Evolutionary conservation across 2,113 vertebrate species (phyloP), one percentile per base, ranked within the genome.

Genomic region (Gymnarchus niloticus): DNA sequence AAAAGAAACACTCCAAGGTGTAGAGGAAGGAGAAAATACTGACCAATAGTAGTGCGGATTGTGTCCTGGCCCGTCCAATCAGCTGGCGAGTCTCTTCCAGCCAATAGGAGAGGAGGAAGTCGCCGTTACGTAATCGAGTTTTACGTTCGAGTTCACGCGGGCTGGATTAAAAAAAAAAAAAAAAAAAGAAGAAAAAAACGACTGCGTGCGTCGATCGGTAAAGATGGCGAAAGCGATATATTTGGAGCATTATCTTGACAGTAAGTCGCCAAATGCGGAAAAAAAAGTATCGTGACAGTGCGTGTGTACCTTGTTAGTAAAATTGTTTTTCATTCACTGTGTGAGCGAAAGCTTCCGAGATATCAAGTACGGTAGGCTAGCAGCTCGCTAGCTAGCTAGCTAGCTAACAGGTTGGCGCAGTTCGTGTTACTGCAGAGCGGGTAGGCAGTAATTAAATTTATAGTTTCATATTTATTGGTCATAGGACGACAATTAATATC

Each of bases 221-320:
- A 96, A 96, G 92, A 98, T 98, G 97, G 97, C 97, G 94, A 97
- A 96, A 49, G 97, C 97, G 88, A 97, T 99, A 94, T 99, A 98
- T 90, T 93, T 99, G 93, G 97, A 99, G 91, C 97, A 99, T 93
- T 98, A 98, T 90, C 95, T 98, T 89, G 97, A 98, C 92, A 98
- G 97, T 98, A 90, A 98, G 97, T 96, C 86, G n/a, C 10, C 48
- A 49, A 3, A 83, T 23, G n/a, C 17, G 14, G 12, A 28, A 25
- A 28, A 69, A 84, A 56, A 49, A 41, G n/a, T 37, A 21, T 41
- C 49, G 23, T n/a, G 52, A 73, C 6, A 19, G 25, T 7, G 37
- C 6, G 12, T 51, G 28, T 2, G 52, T 37, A 8, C 17, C 37
- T 4, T 28, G 33, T 37, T 33, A 19, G n/a, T 37, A 69, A 37